Evolutionary conservation across 2,888 invertebrate species (phyloP).

Genomic region (Alsophila aescularia): DNA sequence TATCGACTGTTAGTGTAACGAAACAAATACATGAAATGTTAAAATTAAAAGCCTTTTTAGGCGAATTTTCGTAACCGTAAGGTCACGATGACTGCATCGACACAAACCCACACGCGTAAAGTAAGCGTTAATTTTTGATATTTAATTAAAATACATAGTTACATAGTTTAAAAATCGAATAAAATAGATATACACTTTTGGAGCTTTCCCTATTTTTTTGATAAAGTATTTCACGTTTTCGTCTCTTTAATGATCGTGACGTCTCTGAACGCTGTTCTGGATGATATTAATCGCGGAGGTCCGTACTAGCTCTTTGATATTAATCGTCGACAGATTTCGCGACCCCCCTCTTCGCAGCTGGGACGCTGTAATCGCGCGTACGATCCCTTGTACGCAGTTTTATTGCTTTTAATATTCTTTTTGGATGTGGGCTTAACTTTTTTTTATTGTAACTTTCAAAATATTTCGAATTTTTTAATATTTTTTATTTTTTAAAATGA

Average conservation of each 20-base stretch:
- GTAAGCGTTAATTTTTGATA: constrained; percentile 56
- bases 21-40: constrained; percentile 46
- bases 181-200: constrained; percentile 26
- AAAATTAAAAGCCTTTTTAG: constrained; percentile 42
- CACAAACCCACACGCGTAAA: constrained; percentile 82
- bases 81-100: constrained; percentile 70
- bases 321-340: constrained; percentile 55
- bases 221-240: constrained; percentile 47
- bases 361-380: constrained; percentile 56
- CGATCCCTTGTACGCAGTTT: constrained; percentile 54
- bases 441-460: constrained; percentile 33
- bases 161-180: constrained; percentile 30
- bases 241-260: constrained; percentile 46
- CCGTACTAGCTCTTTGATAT: constrained; percentile 48
- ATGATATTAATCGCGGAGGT: constrained; percentile 35
- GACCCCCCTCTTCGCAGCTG: constrained; percentile 58
- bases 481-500: constrained; percentile 64
- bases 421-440: constrained; percentile 79
- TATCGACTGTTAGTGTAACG: constrained; percentile 47
- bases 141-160: constrained; percentile 34
- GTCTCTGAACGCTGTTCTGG: constrained; percentile 59
- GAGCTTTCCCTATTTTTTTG: constrained; percentile 37
- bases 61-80: constrained; percentile 29
- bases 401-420: constrained; percentile 71
- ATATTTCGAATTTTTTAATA: constrained; percentile 53